Evolutionary conservation across 2,888 invertebrate species (phyloP).

Genomic region (Epinotia ramella): DNA sequence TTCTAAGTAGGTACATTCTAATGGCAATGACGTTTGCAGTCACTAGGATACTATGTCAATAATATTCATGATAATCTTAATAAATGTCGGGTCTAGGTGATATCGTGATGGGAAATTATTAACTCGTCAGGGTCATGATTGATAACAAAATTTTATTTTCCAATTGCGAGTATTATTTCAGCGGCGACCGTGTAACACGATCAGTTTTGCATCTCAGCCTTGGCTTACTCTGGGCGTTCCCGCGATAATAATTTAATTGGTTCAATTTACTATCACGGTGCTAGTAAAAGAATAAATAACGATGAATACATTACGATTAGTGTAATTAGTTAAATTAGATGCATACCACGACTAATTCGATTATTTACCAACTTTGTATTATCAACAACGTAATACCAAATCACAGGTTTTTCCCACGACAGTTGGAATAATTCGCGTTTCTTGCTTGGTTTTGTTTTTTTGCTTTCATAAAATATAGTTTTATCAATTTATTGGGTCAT

Average conservation of each 20-base stretch:
- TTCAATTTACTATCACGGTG: constrained; percentile 56
- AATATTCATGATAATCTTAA: constrained; percentile 46
- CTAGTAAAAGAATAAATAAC: constrained; percentile 57
- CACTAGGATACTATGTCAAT: constrained; percentile 27
- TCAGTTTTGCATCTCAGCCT: constrained; percentile 70
- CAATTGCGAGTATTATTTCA: constrained; percentile 33
- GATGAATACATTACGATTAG: constrained; percentile 50
- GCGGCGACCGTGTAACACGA: constrained; percentile 68
- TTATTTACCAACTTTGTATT: constrained; percentile 21
- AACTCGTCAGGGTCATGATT: constrained; percentile 38
- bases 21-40: constrained; percentile 17
- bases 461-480: constrained; percentile 44
- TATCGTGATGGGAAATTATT: constrained; percentile 47
- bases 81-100: constrained; percentile 37
- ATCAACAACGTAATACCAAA: not conserved
- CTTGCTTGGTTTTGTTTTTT: not conserved
- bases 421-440: constrained; percentile 24
- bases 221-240: constrained; percentile 74
- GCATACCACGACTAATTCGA: constrained; percentile 6
- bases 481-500: constrained; percentile 51
- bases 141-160: constrained; percentile 41
- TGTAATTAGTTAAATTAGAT: constrained; percentile 15
- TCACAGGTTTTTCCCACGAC: constrained; percentile 24
- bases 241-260: constrained; percentile 64
- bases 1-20: constrained; percentile 8